A percentile compares a stretch with the other conserved stretches of the same genome.
Evolutionary conservation across 2,888 invertebrate species (phyloP).

Genomic region (Scelioninae gen. 1): DNA sequence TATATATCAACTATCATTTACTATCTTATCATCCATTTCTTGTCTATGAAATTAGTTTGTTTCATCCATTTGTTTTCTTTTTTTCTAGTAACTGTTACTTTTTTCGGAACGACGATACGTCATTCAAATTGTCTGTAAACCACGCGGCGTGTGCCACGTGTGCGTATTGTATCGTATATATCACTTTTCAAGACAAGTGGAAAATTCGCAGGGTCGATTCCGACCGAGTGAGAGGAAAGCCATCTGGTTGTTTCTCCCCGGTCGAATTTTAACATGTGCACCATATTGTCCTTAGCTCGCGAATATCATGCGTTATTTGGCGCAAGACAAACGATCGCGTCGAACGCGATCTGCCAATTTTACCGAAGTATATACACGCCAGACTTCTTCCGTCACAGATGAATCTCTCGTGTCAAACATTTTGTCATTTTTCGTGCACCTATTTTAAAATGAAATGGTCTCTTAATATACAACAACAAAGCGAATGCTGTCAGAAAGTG

Average conservation of each 20-base stretch:
- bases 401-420: slow-evolving; percentile 41
- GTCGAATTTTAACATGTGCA: slow-evolving; percentile 78
- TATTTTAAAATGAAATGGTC: slow-evolving; percentile 9
- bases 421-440: slow-evolving; percentile 41
- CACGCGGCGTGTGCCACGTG: slow-evolving; percentile 19
- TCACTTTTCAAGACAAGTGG: slow-evolving; percentile 73
- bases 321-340: slow-evolving; percentile 77
- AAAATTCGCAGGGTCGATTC: slow-evolving; percentile 70
- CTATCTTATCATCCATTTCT: no score
- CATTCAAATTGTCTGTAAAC: no score
- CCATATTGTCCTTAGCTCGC: slow-evolving; percentile 78
- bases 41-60: no score
- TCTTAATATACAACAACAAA: slow-evolving; percentile 27
- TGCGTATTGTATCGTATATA: slow-evolving; percentile 58
- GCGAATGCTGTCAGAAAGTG: slow-evolving; percentile 24
- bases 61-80: no score
- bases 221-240: slow-evolving; percentile 66
- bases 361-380: slow-evolving; percentile 16
- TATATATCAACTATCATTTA: no score
- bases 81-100: no score
- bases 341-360: slow-evolving; percentile 65
- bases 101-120: no score
- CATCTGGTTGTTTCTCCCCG: slow-evolving; percentile 65
- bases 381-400: slow-evolving; percentile 6
- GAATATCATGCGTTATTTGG: slow-evolving; percentile 81